Evolutionary conservation across 2,113 vertebrate species (phyloP).

Genomic region (Anhinga rufa): DNA sequence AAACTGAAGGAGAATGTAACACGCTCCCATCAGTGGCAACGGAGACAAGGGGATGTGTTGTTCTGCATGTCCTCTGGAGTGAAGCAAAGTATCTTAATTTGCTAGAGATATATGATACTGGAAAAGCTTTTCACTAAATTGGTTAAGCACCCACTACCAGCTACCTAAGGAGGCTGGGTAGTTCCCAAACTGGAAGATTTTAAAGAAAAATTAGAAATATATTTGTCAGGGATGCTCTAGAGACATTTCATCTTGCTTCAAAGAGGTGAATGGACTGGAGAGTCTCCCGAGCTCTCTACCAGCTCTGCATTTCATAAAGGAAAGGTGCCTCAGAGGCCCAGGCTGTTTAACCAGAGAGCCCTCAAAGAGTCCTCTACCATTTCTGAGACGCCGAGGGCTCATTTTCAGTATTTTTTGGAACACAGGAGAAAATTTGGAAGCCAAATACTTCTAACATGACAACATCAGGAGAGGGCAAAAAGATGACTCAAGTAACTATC

Average conservation of each 20-base stretch:
- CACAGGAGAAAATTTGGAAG: background rate
- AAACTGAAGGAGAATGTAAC: background rate
- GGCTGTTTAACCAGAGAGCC: background rate
- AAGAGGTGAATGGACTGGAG: background rate
- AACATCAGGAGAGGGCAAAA: background rate
- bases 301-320: background rate
- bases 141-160: background rate
- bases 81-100: background rate
- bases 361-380: background rate
- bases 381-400: background rate
- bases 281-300: background rate
- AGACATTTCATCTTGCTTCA: background rate
- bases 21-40: background rate
- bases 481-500: background rate
- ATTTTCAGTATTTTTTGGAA: background rate
- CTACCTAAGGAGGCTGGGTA: background rate
- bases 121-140: background rate
- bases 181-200: background rate
- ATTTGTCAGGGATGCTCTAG: background rate
- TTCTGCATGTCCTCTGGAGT: background rate
- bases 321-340: background rate
- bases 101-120: background rate
- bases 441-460: background rate
- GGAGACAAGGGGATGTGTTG: background rate
- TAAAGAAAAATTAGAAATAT: background rate